phyloP scores from a whole-genome alignment of 23 tunicate species.

The Styela plicata region DNA sequence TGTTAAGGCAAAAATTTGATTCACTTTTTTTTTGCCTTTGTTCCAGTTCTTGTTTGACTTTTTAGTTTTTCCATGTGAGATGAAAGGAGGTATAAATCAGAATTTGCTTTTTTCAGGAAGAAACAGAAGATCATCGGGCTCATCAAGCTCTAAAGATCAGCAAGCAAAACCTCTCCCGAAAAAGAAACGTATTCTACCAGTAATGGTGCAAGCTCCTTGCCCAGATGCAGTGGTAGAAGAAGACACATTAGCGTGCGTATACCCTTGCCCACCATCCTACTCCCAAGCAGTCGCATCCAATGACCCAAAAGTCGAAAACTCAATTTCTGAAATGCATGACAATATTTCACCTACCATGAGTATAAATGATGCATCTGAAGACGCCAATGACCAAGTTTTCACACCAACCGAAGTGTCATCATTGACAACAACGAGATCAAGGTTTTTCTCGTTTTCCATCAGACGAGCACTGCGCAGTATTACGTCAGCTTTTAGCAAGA shows the following conservation, averaged over 20 bases:
- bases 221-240: slow-evolving; percentile 48
- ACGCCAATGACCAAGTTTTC: background rate
- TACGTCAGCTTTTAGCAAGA: slow-evolving; percentile 1
- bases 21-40: too few species aligned
- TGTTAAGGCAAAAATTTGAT: too few species aligned
- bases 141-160: slow-evolving; percentile 11
- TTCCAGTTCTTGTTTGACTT: too few species aligned
- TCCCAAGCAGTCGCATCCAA: slow-evolving; percentile 16
- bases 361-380: background rate
- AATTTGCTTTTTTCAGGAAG: slow-evolving; percentile 39
- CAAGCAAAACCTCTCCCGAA: slow-evolving; percentile 81
- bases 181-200: slow-evolving; percentile 56
- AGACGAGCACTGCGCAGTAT: background rate
- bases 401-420: background rate
- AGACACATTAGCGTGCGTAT: slow-evolving; percentile 59
- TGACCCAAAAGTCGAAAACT: background rate
- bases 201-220: slow-evolving; percentile 78
- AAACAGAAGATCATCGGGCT: slow-evolving; percentile 15
- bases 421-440: background rate
- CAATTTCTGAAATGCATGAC: background rate
- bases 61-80: too few species aligned
- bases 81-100: too few species aligned
- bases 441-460: background rate
- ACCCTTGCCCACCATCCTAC: slow-evolving; percentile 83
- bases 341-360: background rate